Conservation (phyloP, 2,113 vertebrate species). For the Agapornis roseicollis region DNA sequence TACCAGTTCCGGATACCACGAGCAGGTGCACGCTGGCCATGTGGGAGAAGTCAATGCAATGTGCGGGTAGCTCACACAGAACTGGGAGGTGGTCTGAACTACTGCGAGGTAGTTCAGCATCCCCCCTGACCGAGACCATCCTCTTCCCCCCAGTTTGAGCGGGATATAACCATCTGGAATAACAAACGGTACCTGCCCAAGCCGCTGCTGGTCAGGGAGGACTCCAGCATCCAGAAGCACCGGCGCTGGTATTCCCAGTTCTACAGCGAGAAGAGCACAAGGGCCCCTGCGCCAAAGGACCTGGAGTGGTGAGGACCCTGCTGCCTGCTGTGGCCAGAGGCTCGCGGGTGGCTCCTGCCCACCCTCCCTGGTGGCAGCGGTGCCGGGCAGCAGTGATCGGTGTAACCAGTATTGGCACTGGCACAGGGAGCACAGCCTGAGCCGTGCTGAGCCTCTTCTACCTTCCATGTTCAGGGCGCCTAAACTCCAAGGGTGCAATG, state of each 20-base stretch:
- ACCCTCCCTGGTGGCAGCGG: neutral
- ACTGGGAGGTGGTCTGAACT: neutral
- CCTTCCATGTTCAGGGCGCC: neutral
- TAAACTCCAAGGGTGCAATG: neutral
- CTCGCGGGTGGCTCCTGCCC: neutral
- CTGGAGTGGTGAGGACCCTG: constrained; percentile 74
- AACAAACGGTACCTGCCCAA: constrained; percentile 82
- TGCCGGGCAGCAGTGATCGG: neutral
- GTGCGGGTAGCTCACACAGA: neutral
- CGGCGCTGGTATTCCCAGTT: constrained; percentile 85
- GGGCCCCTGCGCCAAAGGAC: constrained; percentile 54
- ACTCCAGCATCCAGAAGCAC: constrained; percentile 79
- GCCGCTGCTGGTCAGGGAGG: constrained; percentile 82
- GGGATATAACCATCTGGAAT: constrained; percentile 86
- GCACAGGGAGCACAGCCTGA: neutral
- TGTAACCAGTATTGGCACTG: neutral
- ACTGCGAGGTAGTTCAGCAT: neutral
- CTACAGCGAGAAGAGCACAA: constrained; percentile 78
- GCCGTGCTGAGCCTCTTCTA: neutral
- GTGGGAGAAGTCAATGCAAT: neutral
- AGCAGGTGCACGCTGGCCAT: neutral
- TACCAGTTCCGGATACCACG: neutral
- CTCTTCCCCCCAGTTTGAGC: constrained; percentile 77
- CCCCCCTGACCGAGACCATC: neutral
- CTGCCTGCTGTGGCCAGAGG: neutral